Evolutionary conservation across 2,888 invertebrate genomes (phyloP).

Genomic region (Pristionchus japonicus): DNA sequence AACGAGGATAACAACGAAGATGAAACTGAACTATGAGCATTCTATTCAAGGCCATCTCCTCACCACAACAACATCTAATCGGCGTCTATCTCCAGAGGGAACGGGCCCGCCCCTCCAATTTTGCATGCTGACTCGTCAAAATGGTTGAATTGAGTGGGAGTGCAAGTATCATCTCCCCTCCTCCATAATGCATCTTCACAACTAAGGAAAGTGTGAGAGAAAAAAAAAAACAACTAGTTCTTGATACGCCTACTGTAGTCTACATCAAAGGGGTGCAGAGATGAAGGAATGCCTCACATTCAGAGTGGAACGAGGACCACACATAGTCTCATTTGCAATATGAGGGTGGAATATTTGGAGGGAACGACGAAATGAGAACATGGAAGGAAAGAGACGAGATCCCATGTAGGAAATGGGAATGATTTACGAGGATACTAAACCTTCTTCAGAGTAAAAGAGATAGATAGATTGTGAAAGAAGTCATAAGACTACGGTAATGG

Average conservation of each 20-base stretch:
- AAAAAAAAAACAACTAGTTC: neutral
- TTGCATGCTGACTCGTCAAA: neutral
- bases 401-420: neutral
- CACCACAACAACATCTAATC: neutral
- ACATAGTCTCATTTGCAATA: neutral
- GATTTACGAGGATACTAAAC: neutral
- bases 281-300: no score
- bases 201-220: neutral
- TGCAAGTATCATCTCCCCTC: neutral
- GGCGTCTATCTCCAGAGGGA: neutral
- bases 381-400: neutral
- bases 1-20: neutral
- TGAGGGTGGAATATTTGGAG: neutral
- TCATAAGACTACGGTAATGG: neutral
- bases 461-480: neutral
- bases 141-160: neutral
- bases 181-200: neutral
- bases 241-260: neutral
- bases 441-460: no score
- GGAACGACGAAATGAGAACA: slow-evolving; percentile 6
- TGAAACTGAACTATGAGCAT: neutral
- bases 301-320: neutral
- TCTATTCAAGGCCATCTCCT: neutral
- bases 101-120: neutral
- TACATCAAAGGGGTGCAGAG: no score